A percentile compares a stretch with the other conserved stretches of the same genome.
Evolutionary conservation across 1,140 invertebrate species (phyloP).

Genomic region (Caenorhabditis briggsae): DNA sequence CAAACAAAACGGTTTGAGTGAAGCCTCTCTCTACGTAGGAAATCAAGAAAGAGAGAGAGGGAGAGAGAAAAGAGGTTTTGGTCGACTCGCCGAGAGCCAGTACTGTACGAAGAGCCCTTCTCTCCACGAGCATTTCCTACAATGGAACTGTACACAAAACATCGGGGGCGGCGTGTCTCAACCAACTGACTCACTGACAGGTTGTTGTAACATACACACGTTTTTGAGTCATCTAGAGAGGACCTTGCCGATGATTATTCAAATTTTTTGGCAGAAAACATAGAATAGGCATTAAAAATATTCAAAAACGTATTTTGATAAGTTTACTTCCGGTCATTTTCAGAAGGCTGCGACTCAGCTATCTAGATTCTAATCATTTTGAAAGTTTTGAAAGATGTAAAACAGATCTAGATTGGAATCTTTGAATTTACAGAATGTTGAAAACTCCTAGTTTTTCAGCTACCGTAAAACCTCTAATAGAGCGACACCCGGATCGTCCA

Average conservation of each 20-base stretch:
- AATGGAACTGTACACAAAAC: slow-evolving; percentile 23
- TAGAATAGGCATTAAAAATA: neutral
- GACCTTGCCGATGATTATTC: neutral
- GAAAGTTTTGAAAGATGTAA: no score
- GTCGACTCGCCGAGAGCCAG: slow-evolving; percentile 17
- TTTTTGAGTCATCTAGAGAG: slow-evolving; percentile 16
- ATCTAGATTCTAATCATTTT: no score
- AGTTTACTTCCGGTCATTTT: no score
- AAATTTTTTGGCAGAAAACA: neutral
- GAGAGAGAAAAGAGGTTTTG: neutral
- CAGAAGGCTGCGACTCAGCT: no score
- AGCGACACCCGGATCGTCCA: no score
- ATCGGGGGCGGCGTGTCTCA: slow-evolving; percentile 27
- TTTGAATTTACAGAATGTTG: no score
- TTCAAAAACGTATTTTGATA: no score
- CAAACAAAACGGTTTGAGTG: slow-evolving; percentile 23
- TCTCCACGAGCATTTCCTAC: neutral
- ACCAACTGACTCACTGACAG: slow-evolving; percentile 9
- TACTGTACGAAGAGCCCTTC: neutral
- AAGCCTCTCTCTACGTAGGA: no score
- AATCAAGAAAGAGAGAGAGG: no score
- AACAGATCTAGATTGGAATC: no score
- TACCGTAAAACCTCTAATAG: no score
- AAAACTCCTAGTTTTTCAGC: no score
- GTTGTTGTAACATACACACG: slow-evolving; percentile 17